Percentiles rank a stretch among this genome's conserved stretches.
Evolutionary conservation across 2,888 invertebrate species (phyloP).

Genomic region (Allacma fusca): DNA sequence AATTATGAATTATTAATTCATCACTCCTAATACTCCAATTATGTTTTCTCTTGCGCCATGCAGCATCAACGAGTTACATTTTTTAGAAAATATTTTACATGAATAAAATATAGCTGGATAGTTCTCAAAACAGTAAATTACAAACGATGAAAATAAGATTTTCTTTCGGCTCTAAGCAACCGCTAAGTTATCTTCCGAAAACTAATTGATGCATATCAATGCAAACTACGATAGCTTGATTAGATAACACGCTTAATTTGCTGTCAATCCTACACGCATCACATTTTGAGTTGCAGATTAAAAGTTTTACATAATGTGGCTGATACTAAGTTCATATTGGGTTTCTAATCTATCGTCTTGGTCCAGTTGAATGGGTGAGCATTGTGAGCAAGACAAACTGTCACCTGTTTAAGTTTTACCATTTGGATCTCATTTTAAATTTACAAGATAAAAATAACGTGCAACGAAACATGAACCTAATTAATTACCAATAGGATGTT

Average conservation of each 20-base stretch:
- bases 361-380: slow-evolving; percentile 40
- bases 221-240: too few species aligned
- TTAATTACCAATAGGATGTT: neutral
- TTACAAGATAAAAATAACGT: neutral
- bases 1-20: neutral
- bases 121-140: too few species aligned
- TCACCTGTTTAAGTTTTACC: neutral
- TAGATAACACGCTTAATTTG: too few species aligned
- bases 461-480: neutral
- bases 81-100: neutral
- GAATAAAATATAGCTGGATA: slow-evolving; percentile 5
- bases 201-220: neutral
- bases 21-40: neutral
- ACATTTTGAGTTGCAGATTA: neutral
- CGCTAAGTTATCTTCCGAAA: neutral
- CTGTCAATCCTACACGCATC: neutral
- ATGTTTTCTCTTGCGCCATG: neutral
- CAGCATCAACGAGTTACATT: neutral
- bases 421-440: neutral
- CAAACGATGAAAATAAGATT: too few species aligned
- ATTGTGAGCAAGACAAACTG: slow-evolving; percentile 30
- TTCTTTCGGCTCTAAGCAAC: too few species aligned
- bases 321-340: slow-evolving; percentile 59
- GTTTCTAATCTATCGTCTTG: slow-evolving; percentile 53
- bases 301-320: slow-evolving; percentile 56